Base-by-base conservation (phyloP, 2,888 invertebrate species). In the Eupelmus urozonus region DNA sequence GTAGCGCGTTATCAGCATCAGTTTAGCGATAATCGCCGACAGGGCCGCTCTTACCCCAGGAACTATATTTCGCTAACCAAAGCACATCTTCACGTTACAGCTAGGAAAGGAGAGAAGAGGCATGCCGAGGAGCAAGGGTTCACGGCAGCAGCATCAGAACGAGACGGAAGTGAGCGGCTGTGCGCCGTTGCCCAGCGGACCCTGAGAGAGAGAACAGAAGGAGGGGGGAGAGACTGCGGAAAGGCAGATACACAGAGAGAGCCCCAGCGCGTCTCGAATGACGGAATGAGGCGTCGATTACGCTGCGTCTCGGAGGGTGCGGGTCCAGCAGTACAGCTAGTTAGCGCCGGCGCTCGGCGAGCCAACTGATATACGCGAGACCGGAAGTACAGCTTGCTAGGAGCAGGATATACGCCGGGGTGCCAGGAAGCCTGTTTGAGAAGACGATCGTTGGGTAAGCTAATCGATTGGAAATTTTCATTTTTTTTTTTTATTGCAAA, bases 271-370 rank as follows among this genome's bases (percentile, higher is more conserved):
- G 60, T 78, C 78, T 29, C 82, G 74, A 29, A 82, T 83, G 83
- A 82, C 84, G 85, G 83, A 82, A 85, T 86, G 85, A 85, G 83
- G 85, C 82, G 82, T 80, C 83, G 79, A 76, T 82, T 79, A 81
- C 80, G 66, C 79, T 82, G 79, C 72, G 18, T 82, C 80, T 79
- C 82, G 81, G 71, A 70, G 62, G 51, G 18, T 29, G 69, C 53
- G 45, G 73, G 29, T 23, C 49, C 27, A 42, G 25, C 20, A 42
- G 55, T 45, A 45, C 16, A n/a, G 34, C 29, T 40, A 45, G 42
- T 45, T 55, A 45, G 16, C 20, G 45, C 4, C 45, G 11, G 40
- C n/a, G 7, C 34, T 45, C 63, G 53, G 42, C 16, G 2, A 45
- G 16, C 45, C 13, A 45, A 45, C 45, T 45, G 45, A 45, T 45